Evolutionary conservation across 2,113 vertebrate genomes (phyloP).

Genomic region (Macquaria ambigua): DNA sequence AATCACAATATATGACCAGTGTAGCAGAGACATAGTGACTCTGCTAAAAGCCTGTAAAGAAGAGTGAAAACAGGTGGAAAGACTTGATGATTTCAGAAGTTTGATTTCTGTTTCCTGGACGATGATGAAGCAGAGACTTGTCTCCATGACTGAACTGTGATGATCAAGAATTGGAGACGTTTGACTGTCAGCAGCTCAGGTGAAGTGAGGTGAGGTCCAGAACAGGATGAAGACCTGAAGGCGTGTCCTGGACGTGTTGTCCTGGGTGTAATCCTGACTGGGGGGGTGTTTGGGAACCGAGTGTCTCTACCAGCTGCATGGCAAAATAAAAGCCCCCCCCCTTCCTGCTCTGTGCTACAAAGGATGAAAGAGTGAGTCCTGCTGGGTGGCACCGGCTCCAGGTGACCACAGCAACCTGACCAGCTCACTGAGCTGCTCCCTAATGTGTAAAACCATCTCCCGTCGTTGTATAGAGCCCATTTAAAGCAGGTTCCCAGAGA

Average conservation of each 20-base stretch:
- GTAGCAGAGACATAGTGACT: no score
- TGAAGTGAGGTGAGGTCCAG: conserved; percentile 34
- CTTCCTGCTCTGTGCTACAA: conserved; percentile 75
- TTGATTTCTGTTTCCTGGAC: not conserved
- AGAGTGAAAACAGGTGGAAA: no score
- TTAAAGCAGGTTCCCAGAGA: conserved; percentile 65
- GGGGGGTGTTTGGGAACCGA: conserved; percentile 50
- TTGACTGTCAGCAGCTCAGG: not conserved
- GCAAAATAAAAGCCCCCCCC: conserved; percentile 66
- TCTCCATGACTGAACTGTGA: not conserved
- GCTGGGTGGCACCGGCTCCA: conserved; percentile 82
- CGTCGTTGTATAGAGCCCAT: conserved; percentile 71
- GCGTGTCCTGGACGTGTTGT: conserved; percentile 38
- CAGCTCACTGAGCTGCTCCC: conserved; percentile 65
- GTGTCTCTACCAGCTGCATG: conserved; percentile 81
- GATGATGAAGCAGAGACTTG: not conserved
- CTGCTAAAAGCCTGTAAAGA: no score
- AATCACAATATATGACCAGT: no score
- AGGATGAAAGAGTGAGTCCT: conserved; percentile 83
- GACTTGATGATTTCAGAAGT: no score
- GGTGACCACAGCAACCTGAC: conserved; percentile 85
- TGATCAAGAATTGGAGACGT: not conserved
- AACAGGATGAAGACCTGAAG: conserved; percentile 29
- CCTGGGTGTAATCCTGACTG: conserved; percentile 19
- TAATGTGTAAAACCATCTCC: conserved; percentile 75